Evolutionary conservation across 2,888 invertebrate species (phyloP).

Genomic region (Lasioglossum pauxillum): DNA sequence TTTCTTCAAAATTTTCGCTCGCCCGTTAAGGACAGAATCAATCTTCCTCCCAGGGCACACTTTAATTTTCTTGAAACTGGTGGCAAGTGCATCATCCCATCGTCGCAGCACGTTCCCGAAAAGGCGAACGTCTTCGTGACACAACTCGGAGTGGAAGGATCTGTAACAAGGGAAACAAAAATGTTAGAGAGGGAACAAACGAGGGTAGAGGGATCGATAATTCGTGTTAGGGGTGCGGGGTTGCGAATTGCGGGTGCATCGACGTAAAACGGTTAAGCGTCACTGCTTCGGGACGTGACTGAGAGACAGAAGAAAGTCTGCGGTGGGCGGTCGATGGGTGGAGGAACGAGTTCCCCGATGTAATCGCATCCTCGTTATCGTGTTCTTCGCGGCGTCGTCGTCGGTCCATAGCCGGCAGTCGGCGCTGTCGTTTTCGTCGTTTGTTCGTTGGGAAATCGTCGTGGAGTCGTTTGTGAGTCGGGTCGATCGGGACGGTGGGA

Average conservation of each 20-base stretch:
- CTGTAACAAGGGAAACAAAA: neutral
- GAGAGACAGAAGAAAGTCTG: constrained; percentile 5
- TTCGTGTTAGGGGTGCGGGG: neutral
- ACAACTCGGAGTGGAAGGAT: neutral
- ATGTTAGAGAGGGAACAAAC: neutral
- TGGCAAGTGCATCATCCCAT: too few relatives aligned
- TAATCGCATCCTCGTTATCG: constrained; percentile 32
- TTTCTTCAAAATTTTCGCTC: neutral
- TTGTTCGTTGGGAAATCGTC: neutral
- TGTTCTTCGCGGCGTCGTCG: constrained; percentile 9
- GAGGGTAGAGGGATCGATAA: neutral
- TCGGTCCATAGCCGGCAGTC: constrained; percentile 2
- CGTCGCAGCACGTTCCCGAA: neutral
- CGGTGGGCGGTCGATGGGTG: neutral
- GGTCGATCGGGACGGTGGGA: neutral
- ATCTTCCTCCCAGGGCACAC: neutral
- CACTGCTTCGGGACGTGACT: constrained; percentile 12
- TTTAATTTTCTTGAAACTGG: neutral
- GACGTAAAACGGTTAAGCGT: constrained; percentile 23
- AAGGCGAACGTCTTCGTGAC: neutral
- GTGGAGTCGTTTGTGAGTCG: constrained; percentile 19
- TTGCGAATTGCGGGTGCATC: constrained; percentile 23
- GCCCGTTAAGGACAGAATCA: neutral
- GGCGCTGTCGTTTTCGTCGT: constrained; percentile 24
- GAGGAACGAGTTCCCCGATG: constrained; percentile 29